Evolutionary conservation across 2,888 invertebrate species (phyloP), one percentile per base, ranked within the genome.

Genomic region (Sphaeridia pumilis): DNA sequence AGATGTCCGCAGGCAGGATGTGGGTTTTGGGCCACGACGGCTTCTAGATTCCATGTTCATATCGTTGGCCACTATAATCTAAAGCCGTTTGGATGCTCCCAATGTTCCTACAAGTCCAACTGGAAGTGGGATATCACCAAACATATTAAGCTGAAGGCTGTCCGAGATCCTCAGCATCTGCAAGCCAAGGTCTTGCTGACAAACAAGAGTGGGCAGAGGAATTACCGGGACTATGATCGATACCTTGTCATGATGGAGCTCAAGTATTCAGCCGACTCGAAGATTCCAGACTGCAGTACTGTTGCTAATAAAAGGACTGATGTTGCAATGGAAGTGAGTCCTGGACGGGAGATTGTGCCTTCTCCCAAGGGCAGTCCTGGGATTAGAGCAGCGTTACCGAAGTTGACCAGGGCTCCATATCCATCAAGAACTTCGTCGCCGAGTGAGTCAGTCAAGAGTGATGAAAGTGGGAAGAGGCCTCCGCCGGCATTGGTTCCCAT

Each of bases 41-140:
- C 90, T 10, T 89, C 89, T 24, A 78, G 90, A 57, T 92, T 92
- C 71, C 90, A 90, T 71, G 89, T 90, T 3, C 92, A 92, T 70
- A 88, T 90, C 64, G 89, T 90, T 12, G 89, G 89, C 1, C 92
- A 92, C 71, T 75, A 88, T 61, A 90, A 90, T 71, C 85, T 86
- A 58, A 50, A 46, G 26, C 43, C 93, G 1, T 95, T 92, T 70
- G 88, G 92, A 72, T 95, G 95, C 73, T 92, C 93, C 1, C 75
- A 87, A 17, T 95, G 94, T 73, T 83, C 87, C 49, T 89, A 92
- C 69, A 82, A 88, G 65, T 92, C 92, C 26, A 94, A 94, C 69
- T 94, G 93, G 92, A 80, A 92, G 60, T 93, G 92, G 87, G 94
- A 94, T 73, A 89, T 94, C 56, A 88, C 89, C 25, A 89, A 94